Evolutionary conservation across 2,113 vertebrate species (phyloP).

Genomic region (Proterorhinus semilunaris): DNA sequence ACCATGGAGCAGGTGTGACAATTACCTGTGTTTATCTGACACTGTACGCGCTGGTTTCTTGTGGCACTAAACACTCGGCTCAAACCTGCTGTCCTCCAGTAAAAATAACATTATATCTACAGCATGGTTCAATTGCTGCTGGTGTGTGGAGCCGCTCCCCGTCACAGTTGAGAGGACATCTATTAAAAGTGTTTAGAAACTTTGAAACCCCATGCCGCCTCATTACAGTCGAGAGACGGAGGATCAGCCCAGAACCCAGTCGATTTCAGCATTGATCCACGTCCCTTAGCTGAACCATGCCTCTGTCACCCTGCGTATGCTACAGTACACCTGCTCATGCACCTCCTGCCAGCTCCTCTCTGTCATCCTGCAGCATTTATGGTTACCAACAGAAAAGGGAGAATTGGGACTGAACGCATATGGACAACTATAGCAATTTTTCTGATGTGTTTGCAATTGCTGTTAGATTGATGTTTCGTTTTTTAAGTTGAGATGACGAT

Average conservation of each 20-base stretch:
- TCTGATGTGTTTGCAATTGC: too few relatives aligned
- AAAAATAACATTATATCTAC: background rate
- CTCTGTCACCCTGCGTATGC: conserved; percentile 6
- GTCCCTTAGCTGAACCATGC: conserved; percentile 32
- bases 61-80: background rate
- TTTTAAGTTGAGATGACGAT: too few relatives aligned
- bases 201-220: conserved; percentile 48
- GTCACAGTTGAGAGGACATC: conserved; percentile 4
- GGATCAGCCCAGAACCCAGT: conserved; percentile 40
- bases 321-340: conserved; percentile 8
- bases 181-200: conserved; percentile 21
- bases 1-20: too few relatives aligned
- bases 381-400: conserved; percentile 16
- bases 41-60: too few relatives aligned
- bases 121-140: background rate
- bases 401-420: background rate
- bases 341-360: background rate
- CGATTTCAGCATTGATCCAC: conserved; percentile 39
- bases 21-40: too few relatives aligned
- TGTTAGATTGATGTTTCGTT: too few relatives aligned
- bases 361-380: conserved; percentile 9
- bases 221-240: conserved; percentile 41
- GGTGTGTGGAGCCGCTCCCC: background rate
- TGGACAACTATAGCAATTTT: too few relatives aligned
- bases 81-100: background rate